Base-by-base conservation (phyloP, 2,888 invertebrate genomes). In the Phaedon cochleariae region DNA sequence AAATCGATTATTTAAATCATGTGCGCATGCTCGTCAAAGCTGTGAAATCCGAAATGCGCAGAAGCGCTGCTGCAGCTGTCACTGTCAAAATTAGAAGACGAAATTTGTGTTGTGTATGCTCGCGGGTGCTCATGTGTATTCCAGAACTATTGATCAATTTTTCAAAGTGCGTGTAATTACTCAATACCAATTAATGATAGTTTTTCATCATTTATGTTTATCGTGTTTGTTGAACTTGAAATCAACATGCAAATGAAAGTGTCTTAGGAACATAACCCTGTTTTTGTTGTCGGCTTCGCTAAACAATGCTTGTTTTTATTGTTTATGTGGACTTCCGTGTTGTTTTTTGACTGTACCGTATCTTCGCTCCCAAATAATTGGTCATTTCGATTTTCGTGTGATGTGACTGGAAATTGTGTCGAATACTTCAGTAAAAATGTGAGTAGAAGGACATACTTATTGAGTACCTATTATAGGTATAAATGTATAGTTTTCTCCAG, bases 51-150 rank as follows among this genome's bases (percentile, higher is more conserved):
- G 53, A 57, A 62, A 73, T 69, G 70, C 68, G 58, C 26, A 7
- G 4, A 5, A 26, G 26, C 26, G 26, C 26, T 26, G 4, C 67
- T 65, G 65, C 29, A 62, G 55, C 68, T 65, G 73, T 77, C 76
- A 77, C 57, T 67, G 73, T 77, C 76, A 77, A 77, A 76, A 75
- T 73, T 65, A 69, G 74, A 73, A 71, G 7, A 26, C 3, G 59
- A 67, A 75, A 72, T 71, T 5, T 5, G 26, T 26, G 26, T 75
- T 74, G 75, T 76, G 70, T 76, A 73, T 67, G 74, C 74, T 68
- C 69, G 73, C 63, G 71, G 68, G 67, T 70, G 67, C 46, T 61
- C 54, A 62, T 59, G 63, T 59, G 62, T 59, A 60, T 54, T 69
- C 66, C 12, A 26, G 53, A 61, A 64, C 69, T 37, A 68, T 67